Evolutionary conservation across 2,888 invertebrate species (phyloP), one percentile per base, ranked within the genome.

Genomic region (Epistrophella euchroma): DNA sequence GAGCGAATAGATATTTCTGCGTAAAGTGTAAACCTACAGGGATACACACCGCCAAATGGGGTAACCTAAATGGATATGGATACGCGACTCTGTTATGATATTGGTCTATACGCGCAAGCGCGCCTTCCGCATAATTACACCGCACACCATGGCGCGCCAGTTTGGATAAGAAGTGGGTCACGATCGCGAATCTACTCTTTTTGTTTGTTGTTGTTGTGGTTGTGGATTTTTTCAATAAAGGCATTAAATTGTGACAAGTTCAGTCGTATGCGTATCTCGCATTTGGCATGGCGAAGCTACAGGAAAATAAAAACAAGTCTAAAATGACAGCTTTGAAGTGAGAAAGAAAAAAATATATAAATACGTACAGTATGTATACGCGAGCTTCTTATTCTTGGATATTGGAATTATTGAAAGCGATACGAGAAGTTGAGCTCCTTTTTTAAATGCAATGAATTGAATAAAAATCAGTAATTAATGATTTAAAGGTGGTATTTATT

Each of bases 141-240:
- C 1, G 15, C 6, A 17, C 28, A 15, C 25, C n/a, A 22, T 7
- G 15, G n/a, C 32, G 32, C 1, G 47, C 37, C 68, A 11, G 43
- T 79, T 71, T 58, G 43, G 60, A n/a, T 37, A 50, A 73, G 25
- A 85, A 81, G 81, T 85, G 73, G 76, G 85, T 85, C 85, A 22
- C 15, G 9, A 58, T 35, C 22, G 37, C 37, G 35, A 43, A 25
- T 75, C 35, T 45, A 40, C 28, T 60, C 47, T 70, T 70, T 71
- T 74, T 11, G 47, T 64, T 72, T 66, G 43, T 78, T 77, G 60
- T 47, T 68, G 47, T 77, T 77, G 58, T 40, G 50, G 43, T 58
- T 62, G 50, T 56, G 45, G 68, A 68, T 55, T 68, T 76, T 68
- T 45, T 62, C 43, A 85, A 85, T 73, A 62, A 70, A 68, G 28